phyloP scores from a whole-genome alignment of 2,113 vertebrate species.

The human (Homo sapiens) region DNA sequence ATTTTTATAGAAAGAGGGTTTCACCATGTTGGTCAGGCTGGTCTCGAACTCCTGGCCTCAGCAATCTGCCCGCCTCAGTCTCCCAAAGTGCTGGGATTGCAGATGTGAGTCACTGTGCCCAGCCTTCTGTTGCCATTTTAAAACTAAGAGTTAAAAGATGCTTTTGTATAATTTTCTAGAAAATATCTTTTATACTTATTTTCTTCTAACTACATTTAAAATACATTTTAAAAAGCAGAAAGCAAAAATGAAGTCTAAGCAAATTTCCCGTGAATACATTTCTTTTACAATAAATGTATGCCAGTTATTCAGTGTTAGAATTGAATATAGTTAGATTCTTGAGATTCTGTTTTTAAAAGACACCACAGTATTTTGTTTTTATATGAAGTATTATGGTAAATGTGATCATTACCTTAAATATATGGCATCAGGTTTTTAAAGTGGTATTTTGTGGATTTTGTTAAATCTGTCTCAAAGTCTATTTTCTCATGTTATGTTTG shows the following conservation, averaged over 20 bases:
- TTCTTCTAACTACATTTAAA: constrained; percentile 26
- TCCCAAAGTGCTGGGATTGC: no score
- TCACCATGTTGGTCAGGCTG: no score
- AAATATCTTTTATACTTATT: constrained; percentile 30
- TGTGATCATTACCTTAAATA: neutral
- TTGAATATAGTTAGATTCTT: neutral
- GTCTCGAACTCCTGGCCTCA: no score
- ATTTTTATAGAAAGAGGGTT: no score
- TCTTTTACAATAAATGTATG: constrained; percentile 4
- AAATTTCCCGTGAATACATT: constrained; percentile 19
- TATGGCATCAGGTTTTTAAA: constrained; percentile 18
- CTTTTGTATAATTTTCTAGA: constrained; percentile 41
- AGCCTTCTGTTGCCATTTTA: constrained; percentile 5
- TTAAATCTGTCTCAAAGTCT: neutral
- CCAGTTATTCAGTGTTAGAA: neutral
- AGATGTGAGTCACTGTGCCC: no score
- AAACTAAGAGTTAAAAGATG: constrained; percentile 24
- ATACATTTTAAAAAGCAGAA: neutral
- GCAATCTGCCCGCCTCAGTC: no score
- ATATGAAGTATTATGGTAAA: neutral
- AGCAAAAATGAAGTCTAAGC: neutral
- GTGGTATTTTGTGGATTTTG: constrained; percentile 28
- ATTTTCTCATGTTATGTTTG: constrained; percentile 28
- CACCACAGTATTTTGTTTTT: neutral
- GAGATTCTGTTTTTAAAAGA: constrained; percentile 6